Evolutionary conservation across 2,888 invertebrate species (phyloP), one percentile per base, ranked within the genome.

Genomic region (Drosophila mayaguana): DNA sequence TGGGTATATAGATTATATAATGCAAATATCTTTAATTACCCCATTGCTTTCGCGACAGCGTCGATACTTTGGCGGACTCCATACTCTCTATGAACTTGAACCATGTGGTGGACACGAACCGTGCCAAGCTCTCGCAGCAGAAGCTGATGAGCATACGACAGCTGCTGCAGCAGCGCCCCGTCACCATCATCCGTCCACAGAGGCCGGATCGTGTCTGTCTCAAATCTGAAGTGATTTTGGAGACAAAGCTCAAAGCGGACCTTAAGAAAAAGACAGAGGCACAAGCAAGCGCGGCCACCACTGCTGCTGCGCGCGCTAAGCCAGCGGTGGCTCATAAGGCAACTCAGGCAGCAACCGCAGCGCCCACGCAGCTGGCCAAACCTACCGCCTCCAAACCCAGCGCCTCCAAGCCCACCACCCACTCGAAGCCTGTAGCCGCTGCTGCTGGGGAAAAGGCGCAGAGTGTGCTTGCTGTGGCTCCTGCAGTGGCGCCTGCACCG

Each of bases 191-290:
- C 2, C 91, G 90, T 64, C 92, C 93, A 1, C 91, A 92, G 66
- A 83, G 93, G 20, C 93, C 93, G 0, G 89, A 92, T 79, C 90
- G 92, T 3, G 78, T 91, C 0, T 92, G 91, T 0, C 75, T 93
- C 0, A 92, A 92, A 48, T 93, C 93, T 0, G 93, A 93, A 72
- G 92, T 93, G 1, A 91, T 93, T 55, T 67, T 92, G 16, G 93
- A 93, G 75, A 91, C 91, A 3, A 92, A 90, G 54, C 63, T 87
- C 1, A 89, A 85, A 46, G 85, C 84, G 9, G 89, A 90, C 42
- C 81, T 80, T 0, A 84, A 84, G 14, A 88, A 74, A 14, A 80
- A 80, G 57, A 59, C 51, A 18, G 8, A 43, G 1, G 54, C 59
- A 14, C 22, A 42, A 2, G 60, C 68, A 5, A 63, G 34, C 20